phyloP scores from a whole-genome alignment of 1,140 invertebrate genomes.

The Heliconius nattereri region DNA sequence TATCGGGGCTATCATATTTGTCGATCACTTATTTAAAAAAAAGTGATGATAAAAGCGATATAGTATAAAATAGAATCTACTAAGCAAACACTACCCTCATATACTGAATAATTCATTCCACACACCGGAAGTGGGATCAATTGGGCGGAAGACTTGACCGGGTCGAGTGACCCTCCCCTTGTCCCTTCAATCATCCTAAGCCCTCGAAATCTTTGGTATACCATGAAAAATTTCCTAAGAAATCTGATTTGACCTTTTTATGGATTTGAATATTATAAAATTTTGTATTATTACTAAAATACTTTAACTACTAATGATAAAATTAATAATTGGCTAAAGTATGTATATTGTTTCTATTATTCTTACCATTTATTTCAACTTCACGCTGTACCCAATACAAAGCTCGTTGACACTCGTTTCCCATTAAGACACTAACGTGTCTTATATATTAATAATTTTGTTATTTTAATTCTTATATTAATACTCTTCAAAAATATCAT shows the following conservation, averaged over 20 bases:
- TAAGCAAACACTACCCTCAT: conserved; percentile 37
- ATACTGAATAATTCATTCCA: conserved; percentile 53
- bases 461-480: too few species aligned
- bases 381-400: not conserved
- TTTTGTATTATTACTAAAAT: too few species aligned
- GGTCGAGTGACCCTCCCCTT: conserved; percentile 72
- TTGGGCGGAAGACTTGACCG: conserved; percentile 76
- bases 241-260: not conserved
- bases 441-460: too few species aligned
- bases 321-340: not conserved
- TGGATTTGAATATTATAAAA: not conserved
- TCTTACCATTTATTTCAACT: not conserved
- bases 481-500: too few species aligned
- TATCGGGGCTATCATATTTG: too few species aligned
- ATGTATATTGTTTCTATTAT: not conserved
- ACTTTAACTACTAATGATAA: not conserved
- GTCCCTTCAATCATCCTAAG: conserved; percentile 54
- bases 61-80: not conserved
- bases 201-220: conserved; percentile 34
- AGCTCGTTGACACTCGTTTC: too few species aligned
- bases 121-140: conserved; percentile 60
- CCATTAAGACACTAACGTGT: not conserved
- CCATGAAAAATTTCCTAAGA: not conserved
- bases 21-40: not conserved
- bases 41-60: not conserved